Evolutionary conservation across 2,888 invertebrate genomes (phyloP).

Genomic region (Nebria salina): DNA sequence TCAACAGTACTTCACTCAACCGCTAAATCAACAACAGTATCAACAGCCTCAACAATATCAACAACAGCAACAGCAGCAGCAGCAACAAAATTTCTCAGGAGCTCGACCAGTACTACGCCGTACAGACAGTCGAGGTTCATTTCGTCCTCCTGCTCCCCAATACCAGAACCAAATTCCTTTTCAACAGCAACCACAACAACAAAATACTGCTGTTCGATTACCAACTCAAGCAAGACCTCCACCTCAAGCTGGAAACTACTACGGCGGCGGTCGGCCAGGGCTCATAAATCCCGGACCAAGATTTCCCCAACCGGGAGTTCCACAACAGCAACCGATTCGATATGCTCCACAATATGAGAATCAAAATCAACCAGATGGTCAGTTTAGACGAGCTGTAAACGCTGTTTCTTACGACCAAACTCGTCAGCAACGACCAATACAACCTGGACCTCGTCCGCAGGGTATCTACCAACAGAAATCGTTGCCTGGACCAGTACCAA

Average conservation of each 20-base stretch:
- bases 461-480: slow-evolving; percentile 64
- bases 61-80: slow-evolving; percentile 5
- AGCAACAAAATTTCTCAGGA: slow-evolving; percentile 15
- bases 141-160: slow-evolving; percentile 25
- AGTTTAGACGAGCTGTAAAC: slow-evolving; percentile 54
- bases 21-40: slow-evolving; percentile 8
- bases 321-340: slow-evolving; percentile 45
- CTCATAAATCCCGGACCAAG: slow-evolving; percentile 45
- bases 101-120: slow-evolving; percentile 14
- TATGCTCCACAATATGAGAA: slow-evolving; percentile 48
- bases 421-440: slow-evolving; percentile 39
- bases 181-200: slow-evolving; percentile 32
- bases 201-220: slow-evolving; percentile 46
- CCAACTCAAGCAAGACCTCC: slow-evolving; percentile 52
- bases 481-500: slow-evolving; percentile 51
- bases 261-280: slow-evolving; percentile 28
- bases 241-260: slow-evolving; percentile 46
- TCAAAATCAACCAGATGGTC: slow-evolving; percentile 54
- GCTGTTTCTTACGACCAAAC: slow-evolving; percentile 46
- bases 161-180: slow-evolving; percentile 46
- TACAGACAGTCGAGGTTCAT: slow-evolving; percentile 31
- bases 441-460: slow-evolving; percentile 54
- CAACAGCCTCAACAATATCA: slow-evolving; percentile 17
- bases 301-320: slow-evolving; percentile 48
- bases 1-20: slow-evolving; percentile 2